Evolutionary conservation across 2,888 invertebrate species (phyloP), one percentile per base, ranked within the genome.

Genomic region (Unio pictorum): DNA sequence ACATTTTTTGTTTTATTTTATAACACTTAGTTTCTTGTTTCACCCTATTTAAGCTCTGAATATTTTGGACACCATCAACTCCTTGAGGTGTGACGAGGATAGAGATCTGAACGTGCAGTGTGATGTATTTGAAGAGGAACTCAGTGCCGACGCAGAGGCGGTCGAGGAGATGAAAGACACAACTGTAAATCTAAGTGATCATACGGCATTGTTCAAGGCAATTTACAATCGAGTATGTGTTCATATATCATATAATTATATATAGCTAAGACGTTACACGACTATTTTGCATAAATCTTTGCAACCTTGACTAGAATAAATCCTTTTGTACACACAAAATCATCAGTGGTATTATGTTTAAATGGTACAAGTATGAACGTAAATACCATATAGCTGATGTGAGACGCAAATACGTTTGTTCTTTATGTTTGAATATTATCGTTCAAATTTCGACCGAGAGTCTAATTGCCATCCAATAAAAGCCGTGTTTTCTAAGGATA

Each of bases 111-210:
- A 82, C 15, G 96, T 96, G 65, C 98, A 98, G 92, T 92, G 98
- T 89, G 97, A 97, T 89, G 96, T 96, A 67, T 98, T 98, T 91
- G 97, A 98, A 89, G 97, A 97, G 89, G 97, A 97, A 91, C 92
- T 95, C 73, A 95, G 96, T 89, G 95, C 95, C 86, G 98, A 98
- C 91, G 96, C 96, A 88, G 95, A 95, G 26, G 95, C 96, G 87
- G 93, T 95, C 76, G 87, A 88, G 34, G 90, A 89, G 4, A 72
- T 80, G 64, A 81, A 75, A 54, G 86, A 88, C 0, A 89, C 88
- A 18, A 86, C 87, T 20, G 95, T 98, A 87, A 97, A 98, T 91
- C 93, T 98, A 80, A 96, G 94, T 89, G 96, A 96, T 62, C 97
- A 96, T 86, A 93, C 96, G 78, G 97, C 97, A 88, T 95, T 98